Evolutionary conservation across 2,113 vertebrate species (phyloP), one percentile per base, ranked within the genome.

Genomic region (Limnothrissa miodon): DNA sequence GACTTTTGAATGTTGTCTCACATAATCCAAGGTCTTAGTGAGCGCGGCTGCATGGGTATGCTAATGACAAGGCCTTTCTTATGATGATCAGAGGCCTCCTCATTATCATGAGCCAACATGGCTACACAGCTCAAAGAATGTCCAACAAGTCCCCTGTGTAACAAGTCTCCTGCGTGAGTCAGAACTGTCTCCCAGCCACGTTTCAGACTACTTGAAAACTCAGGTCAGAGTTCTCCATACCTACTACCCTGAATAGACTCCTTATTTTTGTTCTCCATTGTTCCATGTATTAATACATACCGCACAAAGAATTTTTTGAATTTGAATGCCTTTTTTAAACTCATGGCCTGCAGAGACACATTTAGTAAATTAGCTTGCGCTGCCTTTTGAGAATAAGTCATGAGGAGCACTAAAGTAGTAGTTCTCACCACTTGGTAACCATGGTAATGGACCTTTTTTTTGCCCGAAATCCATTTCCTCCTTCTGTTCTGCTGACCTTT

Each of bases 51-150:
- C 82, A 87, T 83, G 83, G 89, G 85, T 81, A 85, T 82, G 89
- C 86, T 86, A 85, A 85, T 85, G 59, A 23, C 80, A 82, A 6
- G 81, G 79, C 86, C 81, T 90, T 92, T 93, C 91, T 90, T 86
- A 91, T 90, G 90, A 85, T 90, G 91, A 93, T 90, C 81, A 89
- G 88, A 89, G 53, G 78, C 74, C 74, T 45, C 46, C 82, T 89
- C 88, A 91, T 92, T 92, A 91, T 89, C 87, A 89, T 86, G 84
- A 90, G 92, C 91, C 81, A 86, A 85, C 84, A 51, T 80, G 82
- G 79, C 59, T 15, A 33, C 15, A 17, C 66, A 36, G 29, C 29
- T 33, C 13, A 33, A 36, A 33, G 66, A 74, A 74, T 39, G 66
- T 74, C 66, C 66, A 74, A 74, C 66, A 74, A 74, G 66, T 74